Base-by-base conservation (phyloP, 2,113 vertebrate genomes). In the Natator depressus region DNA sequence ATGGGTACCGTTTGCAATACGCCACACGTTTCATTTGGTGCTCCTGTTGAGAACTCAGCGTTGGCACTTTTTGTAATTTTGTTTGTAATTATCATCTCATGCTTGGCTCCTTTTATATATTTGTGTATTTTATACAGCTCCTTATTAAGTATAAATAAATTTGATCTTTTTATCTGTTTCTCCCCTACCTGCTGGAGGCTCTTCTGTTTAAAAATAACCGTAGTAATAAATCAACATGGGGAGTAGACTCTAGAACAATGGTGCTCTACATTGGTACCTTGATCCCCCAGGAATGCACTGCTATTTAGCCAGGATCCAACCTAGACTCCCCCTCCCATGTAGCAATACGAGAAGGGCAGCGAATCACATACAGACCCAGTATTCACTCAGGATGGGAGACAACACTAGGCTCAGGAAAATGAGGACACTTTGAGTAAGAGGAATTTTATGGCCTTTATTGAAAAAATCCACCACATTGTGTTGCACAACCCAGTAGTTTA, bases 111-210 rank as follows among this genome's bases (percentile, higher is more conserved):
- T 55, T 82, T 27, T 16, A 35, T 4, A 2, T 47, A 53, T 69
- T 76, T 89, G 90, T 81, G 0, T 78, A 29, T 88, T 95, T 95
- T 92, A 49, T 83, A 84, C 93, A 95, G 88, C 84, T 91, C 88
- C 81, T 89, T 97, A 86, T 89, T 94, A 78, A 94, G 54, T 46
- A 92, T 88, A 95, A 96, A 95, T 94, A 96, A 89, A 38, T 95
- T 94, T 91, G 92, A 92, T 94, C 89, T 91, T 97, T 97, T 95
- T 57, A 38, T 88, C 89, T 86, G 91, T 95, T 92, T 69, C 83
- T 82, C 91, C 87, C 25, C 91, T 94, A 78, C 82, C 88, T 96
- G 94, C 95, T 96, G 94, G 92, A 92, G 94, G 72, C 91, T 97
- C 87, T 54, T 87, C 72, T 82, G 38, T 24, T 91, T 95, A 89